Evolutionary conservation across 2,888 invertebrate species (phyloP).

Genomic region (Thymelicus acteon): DNA sequence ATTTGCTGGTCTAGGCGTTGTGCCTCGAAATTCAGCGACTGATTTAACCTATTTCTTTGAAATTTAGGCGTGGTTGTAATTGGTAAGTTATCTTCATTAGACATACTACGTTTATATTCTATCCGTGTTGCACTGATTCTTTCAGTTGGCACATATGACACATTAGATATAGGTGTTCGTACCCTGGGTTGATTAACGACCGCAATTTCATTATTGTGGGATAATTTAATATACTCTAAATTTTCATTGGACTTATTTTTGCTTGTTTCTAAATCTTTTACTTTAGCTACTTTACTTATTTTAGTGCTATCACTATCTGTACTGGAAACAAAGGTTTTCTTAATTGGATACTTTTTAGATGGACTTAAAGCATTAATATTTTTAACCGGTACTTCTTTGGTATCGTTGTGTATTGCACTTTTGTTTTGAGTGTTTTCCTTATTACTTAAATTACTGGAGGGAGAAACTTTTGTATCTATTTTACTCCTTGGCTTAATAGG

Average conservation of each 20-base stretch:
- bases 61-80: constrained; percentile 74
- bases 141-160: constrained; percentile 74
- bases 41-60: constrained; percentile 79
- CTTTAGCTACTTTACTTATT: constrained; percentile 76
- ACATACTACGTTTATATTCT: constrained; percentile 70
- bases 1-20: constrained; percentile 80
- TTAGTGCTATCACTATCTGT: constrained; percentile 71
- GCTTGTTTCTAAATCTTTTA: constrained; percentile 77
- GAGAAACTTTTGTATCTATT: constrained; percentile 55
- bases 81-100: constrained; percentile 67
- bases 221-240: constrained; percentile 75
- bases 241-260: constrained; percentile 75
- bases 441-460: constrained; percentile 59
- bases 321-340: constrained; percentile 73
- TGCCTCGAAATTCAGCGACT: constrained; percentile 78
- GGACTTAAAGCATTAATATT: constrained; percentile 77
- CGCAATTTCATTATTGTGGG: constrained; percentile 76
- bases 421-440: constrained; percentile 63
- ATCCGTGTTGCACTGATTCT: constrained; percentile 61
- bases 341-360: constrained; percentile 78
- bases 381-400: constrained; percentile 78
- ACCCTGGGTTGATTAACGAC: constrained; percentile 80
- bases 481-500: constrained; percentile 54
- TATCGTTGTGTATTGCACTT: constrained; percentile 77
- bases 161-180: constrained; percentile 77